Evolutionary conservation across 2,888 invertebrate genomes (phyloP), one percentile per base, ranked within the genome.

Genomic region (Watsonalla cultraria): DNA sequence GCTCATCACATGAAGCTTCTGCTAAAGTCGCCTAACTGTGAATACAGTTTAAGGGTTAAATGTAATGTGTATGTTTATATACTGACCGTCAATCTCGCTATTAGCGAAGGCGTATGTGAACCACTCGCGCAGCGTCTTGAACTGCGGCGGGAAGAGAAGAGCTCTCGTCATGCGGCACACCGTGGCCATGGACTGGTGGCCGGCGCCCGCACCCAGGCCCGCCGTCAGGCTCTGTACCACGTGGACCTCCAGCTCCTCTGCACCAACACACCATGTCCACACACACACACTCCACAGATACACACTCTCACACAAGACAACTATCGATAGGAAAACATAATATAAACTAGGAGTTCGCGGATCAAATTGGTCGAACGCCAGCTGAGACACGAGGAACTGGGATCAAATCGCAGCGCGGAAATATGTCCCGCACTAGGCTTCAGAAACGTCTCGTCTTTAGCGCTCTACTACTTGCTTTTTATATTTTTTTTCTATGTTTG

Each of bases 81-180:
- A 57, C 60, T 45, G 82, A 97, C 98, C 97, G 88, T 98, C 98
- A 54, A 98, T 96, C 86, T 98, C 98, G 80, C 96, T 96, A 68
- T 96, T 96, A 15, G 97, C 96, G 88, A 99, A 98, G 0, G 98
- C 97, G 84, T 99, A 99, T 71, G 96, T 95, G 91, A 99, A 98
- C 98, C 99, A 99, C 86, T 99, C 98, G 72, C 96, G 95, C 46
- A 98, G 92, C 45, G 96, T 96, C 84, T 97, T 96, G 86, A 98
- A 98, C 87, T 98, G 98, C 37, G 98, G 98, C 60, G 98, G 98
- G 88, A 98, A 98, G 58, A 98, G 94, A 59, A 98, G 95, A 65
- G 96, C 97, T 51, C 98, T 92, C 52, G 97, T 96, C 73, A 98
- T 95, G 76, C 97, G 94, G 78, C 97, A 97, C 53, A 99, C 97